Evolutionary conservation across 2,888 invertebrate species (phyloP).

Genomic region (Melitaea athalia): DNA sequence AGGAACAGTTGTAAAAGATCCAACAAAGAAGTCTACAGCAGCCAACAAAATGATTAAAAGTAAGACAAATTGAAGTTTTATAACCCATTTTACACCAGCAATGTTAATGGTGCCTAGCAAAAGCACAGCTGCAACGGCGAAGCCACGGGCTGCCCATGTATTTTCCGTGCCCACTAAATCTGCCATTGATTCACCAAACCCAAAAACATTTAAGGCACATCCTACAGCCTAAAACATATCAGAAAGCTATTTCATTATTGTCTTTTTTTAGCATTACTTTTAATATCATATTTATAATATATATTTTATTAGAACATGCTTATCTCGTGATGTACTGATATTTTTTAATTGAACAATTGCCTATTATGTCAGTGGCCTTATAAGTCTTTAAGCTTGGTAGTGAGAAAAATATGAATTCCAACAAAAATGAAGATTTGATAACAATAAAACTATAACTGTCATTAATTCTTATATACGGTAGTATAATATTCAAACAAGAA

Average conservation of each 20-base stretch:
- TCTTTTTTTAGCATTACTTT: too few species aligned
- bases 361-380: too few species aligned
- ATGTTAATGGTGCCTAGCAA: constrained; percentile 95
- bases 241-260: background rate
- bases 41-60: constrained; percentile 93
- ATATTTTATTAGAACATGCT: too few species aligned
- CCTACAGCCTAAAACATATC: constrained; percentile 90
- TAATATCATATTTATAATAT: too few species aligned
- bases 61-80: constrained; percentile 95
- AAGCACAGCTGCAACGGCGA: constrained; percentile 93
- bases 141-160: constrained; percentile 91
- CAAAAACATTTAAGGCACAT: constrained; percentile 97
- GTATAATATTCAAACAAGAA: background rate
- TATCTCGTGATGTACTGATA: too few species aligned
- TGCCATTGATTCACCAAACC: constrained; percentile 98
- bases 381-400: too few species aligned
- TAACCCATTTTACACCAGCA: constrained; percentile 99
- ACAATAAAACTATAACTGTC: background rate
- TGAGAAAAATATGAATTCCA: too few species aligned
- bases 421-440: too few species aligned
- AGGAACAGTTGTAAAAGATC: constrained; percentile 90
- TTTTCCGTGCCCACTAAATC: constrained; percentile 88
- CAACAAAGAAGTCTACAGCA: constrained; percentile 96
- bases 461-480: background rate
- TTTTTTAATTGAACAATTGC: too few species aligned